These are phyloP conservation scores for Hafferia zeledoni DNA, from an alignment of 2,797 vertebrate species.

Conservation along the genomic window DNA sequence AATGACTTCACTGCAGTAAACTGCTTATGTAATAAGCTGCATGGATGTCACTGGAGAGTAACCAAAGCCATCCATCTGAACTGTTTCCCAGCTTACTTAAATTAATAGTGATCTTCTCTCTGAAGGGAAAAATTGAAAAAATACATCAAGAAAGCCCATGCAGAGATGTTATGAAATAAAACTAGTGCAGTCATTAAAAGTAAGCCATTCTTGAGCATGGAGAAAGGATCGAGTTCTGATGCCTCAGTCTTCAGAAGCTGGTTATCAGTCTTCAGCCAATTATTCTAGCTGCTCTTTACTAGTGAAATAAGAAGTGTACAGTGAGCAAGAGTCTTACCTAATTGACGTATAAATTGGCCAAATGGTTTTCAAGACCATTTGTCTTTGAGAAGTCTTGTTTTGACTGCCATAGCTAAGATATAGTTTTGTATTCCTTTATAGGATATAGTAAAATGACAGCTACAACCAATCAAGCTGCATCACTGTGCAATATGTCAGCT, in stretches of 20 bases:
- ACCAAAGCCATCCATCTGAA: conserved; percentile 41
- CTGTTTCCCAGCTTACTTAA: conserved; percentile 10
- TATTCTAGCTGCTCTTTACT: neutral
- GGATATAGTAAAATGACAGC: conserved; percentile 37
- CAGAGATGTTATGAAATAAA: conserved; percentile 29
- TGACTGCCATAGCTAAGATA: neutral
- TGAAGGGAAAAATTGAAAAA: conserved; percentile 41
- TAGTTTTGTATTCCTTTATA: neutral
- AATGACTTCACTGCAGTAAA: conserved; percentile 42
- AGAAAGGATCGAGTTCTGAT: neutral
- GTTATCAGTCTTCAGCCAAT: neutral
- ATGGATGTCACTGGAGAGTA: conserved; percentile 12
- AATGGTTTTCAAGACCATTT: conserved; percentile 50
- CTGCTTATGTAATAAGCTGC: conserved; percentile 70
- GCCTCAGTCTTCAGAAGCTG: neutral
- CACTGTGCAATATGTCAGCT: neutral
- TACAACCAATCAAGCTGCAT: conserved; percentile 29
- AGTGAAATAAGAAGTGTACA: neutral
- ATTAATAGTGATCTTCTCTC: conserved; percentile 34
- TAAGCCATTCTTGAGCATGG: neutral
- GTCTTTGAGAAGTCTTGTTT: conserved; percentile 27
- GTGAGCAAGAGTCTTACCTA: neutral
- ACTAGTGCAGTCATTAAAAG: neutral
- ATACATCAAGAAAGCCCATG: neutral
- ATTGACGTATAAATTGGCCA: conserved; percentile 34